Base-by-base conservation (phyloP, 2,797 vertebrate genomes). In the Dendrocincla fuliginosa region DNA sequence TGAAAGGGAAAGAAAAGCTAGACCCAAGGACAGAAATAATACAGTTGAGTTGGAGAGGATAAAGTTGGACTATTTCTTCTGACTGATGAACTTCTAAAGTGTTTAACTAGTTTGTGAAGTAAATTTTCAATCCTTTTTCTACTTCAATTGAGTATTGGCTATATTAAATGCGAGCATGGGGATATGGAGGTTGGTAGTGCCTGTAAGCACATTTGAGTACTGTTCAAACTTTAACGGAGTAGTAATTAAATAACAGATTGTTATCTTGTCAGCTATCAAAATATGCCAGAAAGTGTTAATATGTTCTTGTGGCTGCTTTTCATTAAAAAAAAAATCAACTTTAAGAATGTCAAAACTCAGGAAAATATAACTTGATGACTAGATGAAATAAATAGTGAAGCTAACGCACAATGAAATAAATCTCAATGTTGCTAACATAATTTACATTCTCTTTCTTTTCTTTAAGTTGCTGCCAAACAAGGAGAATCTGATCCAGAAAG, bases 381-480 rank as follows among this genome's bases (percentile, higher is more conserved):
- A 76, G 33, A 35, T 84, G 69, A 93, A 95, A 85, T 94, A 93
- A 90, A 64, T 73, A 86, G 32, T 35, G 59, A 86, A 32, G 19
- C 59, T 84, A 63, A 49, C 79, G 18, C 16, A 56, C 67, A 82
- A 28, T 20, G 2, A 75, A 85, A 77, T 65, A 19, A 11, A 68
- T 59, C 56, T 69, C 69, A 37, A 22, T 80, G 87, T 89, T 91
- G 50, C 57, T 92, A 87, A 81, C 57, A 20, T 84, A 46, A 44
- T 79, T 94, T 84, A 57, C 30, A 22, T 96, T 74, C 32, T 87
- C 16, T 89, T 77, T 61, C 4, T 97, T 64, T 69, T 65, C 20
- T 92, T 93, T 65, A 87, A 99, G 99, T 99, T 98, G 99, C 99
- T 98, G 99, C 99, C 98, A 99, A 99, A 98, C 99, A 99, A 98